Evolutionary conservation across 2,113 vertebrate species (phyloP).

Genomic region (Meriones unguiculatus): DNA sequence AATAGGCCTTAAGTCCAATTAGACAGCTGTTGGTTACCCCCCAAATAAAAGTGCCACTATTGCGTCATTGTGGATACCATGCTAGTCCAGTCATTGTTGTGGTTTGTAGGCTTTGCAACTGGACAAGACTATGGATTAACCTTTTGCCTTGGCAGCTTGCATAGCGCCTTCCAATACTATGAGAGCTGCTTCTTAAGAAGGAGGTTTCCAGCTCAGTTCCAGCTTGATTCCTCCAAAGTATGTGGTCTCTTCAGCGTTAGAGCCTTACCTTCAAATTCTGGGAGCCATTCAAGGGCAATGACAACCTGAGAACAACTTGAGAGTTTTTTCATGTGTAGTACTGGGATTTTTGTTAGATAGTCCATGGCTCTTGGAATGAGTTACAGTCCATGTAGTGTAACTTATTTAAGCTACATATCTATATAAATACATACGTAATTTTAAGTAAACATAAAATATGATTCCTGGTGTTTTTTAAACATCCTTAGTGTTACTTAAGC

Average conservation of each 20-base stretch:
- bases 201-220: background rate
- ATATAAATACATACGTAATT: background rate
- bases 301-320: background rate
- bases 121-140: background rate
- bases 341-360: background rate
- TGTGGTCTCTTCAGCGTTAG: background rate
- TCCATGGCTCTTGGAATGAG: background rate
- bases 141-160: background rate
- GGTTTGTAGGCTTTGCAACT: background rate
- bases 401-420: background rate
- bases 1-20: background rate
- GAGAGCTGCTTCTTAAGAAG: background rate
- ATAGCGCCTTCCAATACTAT: background rate
- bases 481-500: background rate
- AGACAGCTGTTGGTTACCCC: background rate
- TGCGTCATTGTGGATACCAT: background rate
- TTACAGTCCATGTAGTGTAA: background rate
- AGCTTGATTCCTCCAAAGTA: background rate
- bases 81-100: background rate
- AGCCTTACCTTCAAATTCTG: background rate
- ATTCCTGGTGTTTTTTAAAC: background rate
- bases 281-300: background rate
- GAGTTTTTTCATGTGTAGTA: background rate
- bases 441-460: background rate
- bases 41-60: background rate